Conservation (phyloP, 2,797 vertebrate genomes). For the Botia kubotai region DNA sequence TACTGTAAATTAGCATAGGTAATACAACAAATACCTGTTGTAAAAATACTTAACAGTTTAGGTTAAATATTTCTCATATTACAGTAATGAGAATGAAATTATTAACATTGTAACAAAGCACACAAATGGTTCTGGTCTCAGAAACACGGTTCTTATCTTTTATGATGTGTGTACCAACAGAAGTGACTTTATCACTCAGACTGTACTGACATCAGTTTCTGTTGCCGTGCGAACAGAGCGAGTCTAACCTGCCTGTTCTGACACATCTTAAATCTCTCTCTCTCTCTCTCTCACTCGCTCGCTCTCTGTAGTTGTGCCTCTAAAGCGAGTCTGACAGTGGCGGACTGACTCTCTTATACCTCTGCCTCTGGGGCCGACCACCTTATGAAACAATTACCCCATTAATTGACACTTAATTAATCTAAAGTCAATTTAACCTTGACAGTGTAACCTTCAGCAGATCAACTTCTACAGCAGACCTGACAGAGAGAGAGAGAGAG, state of each 20-base stretch:
- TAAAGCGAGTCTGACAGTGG: conserved; percentile 75
- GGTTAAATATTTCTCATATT: no score
- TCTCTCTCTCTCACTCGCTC: conserved; percentile 42
- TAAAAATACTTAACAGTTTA: no score
- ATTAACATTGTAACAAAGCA: no score
- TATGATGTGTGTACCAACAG: not conserved
- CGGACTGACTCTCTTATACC: conserved; percentile 68
- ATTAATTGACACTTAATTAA: conserved; percentile 85
- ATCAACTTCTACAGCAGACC: conserved; percentile 47
- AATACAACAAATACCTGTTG: no score
- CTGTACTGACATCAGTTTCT: not conserved
- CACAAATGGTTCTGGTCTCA: no score
- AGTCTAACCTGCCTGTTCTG: not conserved
- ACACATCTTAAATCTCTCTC: not conserved
- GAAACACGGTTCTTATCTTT: no score
- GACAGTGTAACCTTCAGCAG: conserved; percentile 75
- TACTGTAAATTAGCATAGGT: no score
- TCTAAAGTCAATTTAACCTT: conserved; percentile 85
- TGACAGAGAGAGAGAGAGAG: conserved; percentile 56
- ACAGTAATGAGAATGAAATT: no score
- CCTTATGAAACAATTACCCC: conserved; percentile 81
- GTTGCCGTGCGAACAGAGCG: not conserved
- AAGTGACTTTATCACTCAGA: not conserved
- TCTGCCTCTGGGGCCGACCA: conserved; percentile 68
- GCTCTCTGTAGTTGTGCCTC: conserved; percentile 58